A percentile compares a stretch with the other conserved stretches of the same genome.
Conservation (phyloP, 64 coral and sea anemone species). For the Porites lutea region DNA sequence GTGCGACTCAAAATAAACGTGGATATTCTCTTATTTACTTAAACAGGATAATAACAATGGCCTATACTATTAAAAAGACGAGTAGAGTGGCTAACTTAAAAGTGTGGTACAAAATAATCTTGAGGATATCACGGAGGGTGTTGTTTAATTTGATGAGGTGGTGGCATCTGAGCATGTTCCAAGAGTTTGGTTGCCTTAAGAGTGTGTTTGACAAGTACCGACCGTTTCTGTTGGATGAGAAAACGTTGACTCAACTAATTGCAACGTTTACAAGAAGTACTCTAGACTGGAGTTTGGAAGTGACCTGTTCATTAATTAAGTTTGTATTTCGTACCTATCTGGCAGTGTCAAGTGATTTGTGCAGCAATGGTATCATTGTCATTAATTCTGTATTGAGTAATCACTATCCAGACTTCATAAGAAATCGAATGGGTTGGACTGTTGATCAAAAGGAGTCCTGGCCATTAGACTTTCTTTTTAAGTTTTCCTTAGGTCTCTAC, state of each 20-base stretch:
- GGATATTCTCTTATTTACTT: no score
- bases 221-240: not conserved
- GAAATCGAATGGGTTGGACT: not conserved
- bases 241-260: not conserved
- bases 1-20: no score
- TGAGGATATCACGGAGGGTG: not conserved
- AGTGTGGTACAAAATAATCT: no score
- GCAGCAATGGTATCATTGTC: not conserved
- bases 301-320: not conserved
- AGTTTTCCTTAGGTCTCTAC: no score
- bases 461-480: not conserved
- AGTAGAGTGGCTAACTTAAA: no score
- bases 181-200: not conserved
- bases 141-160: not conserved
- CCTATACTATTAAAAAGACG: no score
- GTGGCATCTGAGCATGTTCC: not conserved
- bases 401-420: conserved; percentile 4
- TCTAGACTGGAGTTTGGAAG: not conserved
- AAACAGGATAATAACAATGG: no score
- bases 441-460: not conserved
- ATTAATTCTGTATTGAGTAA: not conserved
- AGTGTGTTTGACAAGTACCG: not conserved
- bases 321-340: not conserved
- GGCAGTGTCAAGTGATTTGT: not conserved
- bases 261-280: not conserved